Base-by-base conservation (phyloP, 2,113 vertebrate genomes). In the Caloenas nicobarica region DNA sequence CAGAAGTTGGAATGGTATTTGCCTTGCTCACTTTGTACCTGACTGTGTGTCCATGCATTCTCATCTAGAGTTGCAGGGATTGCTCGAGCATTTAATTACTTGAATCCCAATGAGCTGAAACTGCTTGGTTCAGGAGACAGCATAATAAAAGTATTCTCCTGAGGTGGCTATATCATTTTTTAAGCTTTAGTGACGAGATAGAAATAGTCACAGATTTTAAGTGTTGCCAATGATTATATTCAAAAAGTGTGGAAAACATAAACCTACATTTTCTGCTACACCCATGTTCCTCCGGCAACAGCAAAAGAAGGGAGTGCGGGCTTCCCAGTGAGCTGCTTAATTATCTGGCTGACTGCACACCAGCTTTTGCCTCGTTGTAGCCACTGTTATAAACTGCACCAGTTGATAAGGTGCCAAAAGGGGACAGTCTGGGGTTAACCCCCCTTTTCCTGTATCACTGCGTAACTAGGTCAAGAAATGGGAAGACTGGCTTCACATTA, bases 11-110 rank as follows among this genome's bases (percentile, higher is more conserved):
- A 91, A 87, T 5, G 0, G 50, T 58, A 79, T 92, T 91, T 89
- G 48, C 57, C 65, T 89, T 89, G 68, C 70, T 94, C 48, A 61
- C 91, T 93, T 88, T 93, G 69, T 91, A 82, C 57, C 91, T 33
- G 3, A 48, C 28, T 81, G 19, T 84, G 69, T 71, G 57, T 38
- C 95, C 86, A 72, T 57, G 61, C 19, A 0, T 86, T 76, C 93
- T 71, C 0, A 0, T 66, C 87, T 66, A 23, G 86, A 84, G 71
- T 92, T 83, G 76, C 81, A 86, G 54, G 8, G 48, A 16, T 84
- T 93, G 88, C 72, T 97, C 56, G 2, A 94, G 92, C 92, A 97
- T 96, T 92, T 97, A 96, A 97, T 95, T 97, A 14, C 86, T 87
- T 82, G 83, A 96, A 92, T 95, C 84, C 53, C 81, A 95, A 83